Percentiles rank a stretch among this genome's conserved stretches.
phyloP scores from a whole-genome alignment of 2,113 vertebrate genomes.

The Chiloscyllium plagiosum region DNA sequence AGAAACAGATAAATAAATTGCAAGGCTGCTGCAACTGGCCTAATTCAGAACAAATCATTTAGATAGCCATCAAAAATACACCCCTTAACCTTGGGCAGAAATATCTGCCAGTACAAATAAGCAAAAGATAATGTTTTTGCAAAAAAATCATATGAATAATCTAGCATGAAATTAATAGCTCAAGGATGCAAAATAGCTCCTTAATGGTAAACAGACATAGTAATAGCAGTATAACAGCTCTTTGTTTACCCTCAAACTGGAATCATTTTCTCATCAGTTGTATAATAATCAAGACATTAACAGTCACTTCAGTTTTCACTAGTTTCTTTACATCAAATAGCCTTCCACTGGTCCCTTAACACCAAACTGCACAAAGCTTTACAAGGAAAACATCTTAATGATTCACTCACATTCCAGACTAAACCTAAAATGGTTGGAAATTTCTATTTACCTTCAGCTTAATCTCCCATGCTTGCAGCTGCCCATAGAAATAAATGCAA shows the following conservation, averaged over 20 bases:
- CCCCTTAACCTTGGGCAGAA: not conserved
- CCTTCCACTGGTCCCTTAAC: constrained; percentile 34
- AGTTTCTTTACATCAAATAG: constrained; percentile 36
- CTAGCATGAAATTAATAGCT: constrained; percentile 35
- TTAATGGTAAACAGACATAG: constrained; percentile 32
- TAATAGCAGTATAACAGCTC: constrained; percentile 36
- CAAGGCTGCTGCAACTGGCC: not conserved
- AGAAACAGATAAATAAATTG: not conserved
- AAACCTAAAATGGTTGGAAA: constrained; percentile 47
- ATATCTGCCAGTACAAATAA: not conserved
- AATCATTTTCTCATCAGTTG: constrained; percentile 35
- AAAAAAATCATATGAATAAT: constrained; percentile 37
- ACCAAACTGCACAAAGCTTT: constrained; percentile 35
- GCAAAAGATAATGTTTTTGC: constrained; percentile 27
- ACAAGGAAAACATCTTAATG: constrained; percentile 38
- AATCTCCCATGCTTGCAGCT: constrained; percentile 63
- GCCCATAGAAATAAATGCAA: constrained; percentile 65
- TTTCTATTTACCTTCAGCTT: constrained; percentile 64
- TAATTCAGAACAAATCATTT: not conserved
- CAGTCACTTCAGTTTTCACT: constrained; percentile 36
- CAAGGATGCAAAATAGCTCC: constrained; percentile 10
- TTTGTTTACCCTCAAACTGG: constrained; percentile 38
- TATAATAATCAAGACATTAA: constrained; percentile 37
- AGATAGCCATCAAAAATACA: not conserved
- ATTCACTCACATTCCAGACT: constrained; percentile 31